Conservation (phyloP, 2,797 vertebrate genomes). For the Cirrhinus molitorella region DNA sequence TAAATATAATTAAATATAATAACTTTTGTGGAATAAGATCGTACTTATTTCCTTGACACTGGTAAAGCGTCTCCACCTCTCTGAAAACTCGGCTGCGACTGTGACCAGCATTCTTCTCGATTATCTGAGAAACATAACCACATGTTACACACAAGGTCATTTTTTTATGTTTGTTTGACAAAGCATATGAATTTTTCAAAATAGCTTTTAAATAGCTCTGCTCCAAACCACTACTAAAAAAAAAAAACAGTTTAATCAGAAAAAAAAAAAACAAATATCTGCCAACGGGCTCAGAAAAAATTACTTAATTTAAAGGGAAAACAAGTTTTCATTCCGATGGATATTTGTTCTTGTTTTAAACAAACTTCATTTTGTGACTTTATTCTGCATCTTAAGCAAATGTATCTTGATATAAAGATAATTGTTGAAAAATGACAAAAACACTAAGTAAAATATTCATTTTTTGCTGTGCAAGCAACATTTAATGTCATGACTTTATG, state of each 20-base stretch:
- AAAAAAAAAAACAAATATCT: not conserved
- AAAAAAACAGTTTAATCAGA: no score
- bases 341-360: not conserved
- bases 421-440: not conserved
- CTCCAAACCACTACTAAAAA: no score
- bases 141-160: not conserved
- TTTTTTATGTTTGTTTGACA: not conserved
- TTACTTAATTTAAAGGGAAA: no score
- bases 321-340: not conserved
- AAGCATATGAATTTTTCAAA: no score
- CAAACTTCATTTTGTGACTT: not conserved
- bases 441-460: not conserved
- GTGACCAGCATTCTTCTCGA: conserved; percentile 92
- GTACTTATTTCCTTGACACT: conserved; percentile 96
- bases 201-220: no score
- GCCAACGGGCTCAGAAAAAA: no score
- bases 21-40: conserved; percentile 55
- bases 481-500: not conserved
- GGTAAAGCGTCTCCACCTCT: conserved; percentile 96
- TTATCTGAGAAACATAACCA: conserved; percentile 81
- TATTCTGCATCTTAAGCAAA: not conserved
- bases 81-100: conserved; percentile 93
- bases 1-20: not conserved
- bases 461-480: not conserved
- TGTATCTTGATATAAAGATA: not conserved